Percentiles rank a stretch among this genome's conserved stretches.
Conservation (phyloP, 1,140 invertebrate species). For the Pachyrhynchus sulphureomaculatus region DNA sequence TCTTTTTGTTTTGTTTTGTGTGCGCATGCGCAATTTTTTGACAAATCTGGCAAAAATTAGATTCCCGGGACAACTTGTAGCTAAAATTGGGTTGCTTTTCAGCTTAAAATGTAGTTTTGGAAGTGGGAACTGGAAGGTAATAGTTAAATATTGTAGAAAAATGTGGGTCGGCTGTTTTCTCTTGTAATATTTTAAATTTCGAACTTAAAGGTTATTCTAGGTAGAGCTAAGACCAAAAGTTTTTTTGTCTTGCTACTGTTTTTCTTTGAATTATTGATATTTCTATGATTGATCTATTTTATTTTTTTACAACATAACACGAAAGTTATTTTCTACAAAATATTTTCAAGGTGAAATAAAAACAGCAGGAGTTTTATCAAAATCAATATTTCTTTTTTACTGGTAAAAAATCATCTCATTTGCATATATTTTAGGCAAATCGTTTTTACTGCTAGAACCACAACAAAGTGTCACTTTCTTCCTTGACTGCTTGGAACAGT, state of each 20-base stretch:
- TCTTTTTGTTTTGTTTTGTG: no score
- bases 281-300: background rate
- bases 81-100: no score
- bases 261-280: slow-evolving; percentile 8
- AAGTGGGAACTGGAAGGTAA: no score
- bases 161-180: no score
- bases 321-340: background rate
- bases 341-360: background rate
- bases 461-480: background rate
- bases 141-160: no score
- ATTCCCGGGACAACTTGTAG: no score
- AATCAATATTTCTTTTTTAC: slow-evolving; percentile 2
- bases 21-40: no score
- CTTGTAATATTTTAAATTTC: no score
- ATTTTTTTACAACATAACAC: background rate
- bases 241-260: background rate
- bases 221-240: no score
- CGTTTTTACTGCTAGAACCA: slow-evolving; percentile 1
- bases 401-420: background rate
- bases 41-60: no score
- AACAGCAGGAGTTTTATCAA: background rate
- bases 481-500: slow-evolving; percentile 41
- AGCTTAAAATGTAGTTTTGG: no score
- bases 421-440: background rate
- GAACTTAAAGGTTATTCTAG: no score